Percentiles rank a stretch among this genome's conserved stretches.
phyloP scores from a whole-genome alignment of 2,113 vertebrate genomes.

The Galbula dea region DNA sequence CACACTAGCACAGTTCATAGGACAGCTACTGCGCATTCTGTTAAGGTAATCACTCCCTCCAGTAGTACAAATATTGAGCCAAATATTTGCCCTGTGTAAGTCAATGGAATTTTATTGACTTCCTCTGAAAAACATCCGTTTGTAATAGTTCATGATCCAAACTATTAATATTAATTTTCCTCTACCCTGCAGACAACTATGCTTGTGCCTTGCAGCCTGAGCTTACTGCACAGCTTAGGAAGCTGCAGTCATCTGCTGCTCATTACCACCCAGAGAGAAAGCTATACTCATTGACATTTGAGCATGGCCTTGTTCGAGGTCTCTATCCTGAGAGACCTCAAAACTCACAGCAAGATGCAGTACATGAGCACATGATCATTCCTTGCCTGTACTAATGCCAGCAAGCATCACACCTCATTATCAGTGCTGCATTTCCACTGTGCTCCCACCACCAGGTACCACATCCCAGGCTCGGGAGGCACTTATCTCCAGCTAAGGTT shows the following conservation, averaged over 20 bases:
- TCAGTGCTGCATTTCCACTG: not conserved
- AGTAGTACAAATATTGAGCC: not conserved
- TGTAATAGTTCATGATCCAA: not conserved
- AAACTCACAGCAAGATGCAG: not conserved
- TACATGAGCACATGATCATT: not conserved
- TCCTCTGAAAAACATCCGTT: not conserved
- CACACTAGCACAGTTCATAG: not conserved
- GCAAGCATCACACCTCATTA: not conserved
- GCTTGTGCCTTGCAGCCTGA: not conserved
- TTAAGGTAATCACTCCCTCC: not conserved
- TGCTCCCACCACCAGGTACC: not conserved
- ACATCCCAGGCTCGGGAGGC: not conserved
- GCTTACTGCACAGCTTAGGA: not conserved
- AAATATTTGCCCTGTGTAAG: not conserved
- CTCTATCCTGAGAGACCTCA: not conserved
- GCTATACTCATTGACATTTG: not conserved
- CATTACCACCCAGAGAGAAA: not conserved
- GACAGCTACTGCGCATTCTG: not conserved
- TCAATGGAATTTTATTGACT: not conserved
- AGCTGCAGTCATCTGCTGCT: not conserved
- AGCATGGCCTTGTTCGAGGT: not conserved
- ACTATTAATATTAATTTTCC: not conserved
- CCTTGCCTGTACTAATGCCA: not conserved
- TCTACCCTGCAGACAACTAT: not conserved
- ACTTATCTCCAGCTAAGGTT: not conserved